Percentiles rank a stretch among this genome's conserved stretches.
Evolutionary conservation across 2,888 invertebrate genomes (phyloP).

Genomic region (Lordiphosa andalusiaca): DNA sequence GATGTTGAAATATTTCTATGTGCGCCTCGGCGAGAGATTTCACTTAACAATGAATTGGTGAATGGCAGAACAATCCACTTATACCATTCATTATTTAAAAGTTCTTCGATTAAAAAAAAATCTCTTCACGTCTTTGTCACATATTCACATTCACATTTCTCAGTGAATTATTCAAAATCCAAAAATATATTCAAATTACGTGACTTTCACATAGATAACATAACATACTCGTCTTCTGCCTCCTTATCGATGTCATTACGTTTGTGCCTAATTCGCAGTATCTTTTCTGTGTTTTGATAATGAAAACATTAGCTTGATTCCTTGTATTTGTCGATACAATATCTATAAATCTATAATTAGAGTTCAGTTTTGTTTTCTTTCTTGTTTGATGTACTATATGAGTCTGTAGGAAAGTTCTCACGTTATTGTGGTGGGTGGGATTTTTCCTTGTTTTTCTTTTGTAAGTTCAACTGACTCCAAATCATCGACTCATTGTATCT

Average conservation of each 20-base stretch:
- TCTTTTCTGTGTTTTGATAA: conserved; percentile 42
- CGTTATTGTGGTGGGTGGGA: conserved; percentile 16
- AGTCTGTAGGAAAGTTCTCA: conserved; percentile 22
- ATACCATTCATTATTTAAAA: background rate
- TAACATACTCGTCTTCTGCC: too few relatives aligned
- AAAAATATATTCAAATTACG: conserved; percentile 44
- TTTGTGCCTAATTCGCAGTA: conserved; percentile 28
- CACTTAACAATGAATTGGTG: background rate
- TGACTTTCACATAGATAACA: conserved; percentile 41
- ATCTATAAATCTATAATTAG: conserved; percentile 63
- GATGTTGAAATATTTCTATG: conserved; percentile 16
- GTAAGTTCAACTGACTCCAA: conserved; percentile 29
- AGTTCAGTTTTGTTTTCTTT: conserved; percentile 30
- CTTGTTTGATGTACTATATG: conserved; percentile 1
- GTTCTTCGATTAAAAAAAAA: conserved; percentile 14
- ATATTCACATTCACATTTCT: conserved; percentile 29
- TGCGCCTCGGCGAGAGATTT: conserved; percentile 1
- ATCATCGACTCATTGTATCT: conserved; percentile 27
- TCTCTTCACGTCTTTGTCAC: conserved; percentile 35
- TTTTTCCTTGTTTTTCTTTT: conserved; percentile 37
- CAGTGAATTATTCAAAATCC: conserved; percentile 7
- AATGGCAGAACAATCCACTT: background rate
- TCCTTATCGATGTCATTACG: conserved; percentile 41
- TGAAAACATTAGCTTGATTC: conserved; percentile 56
- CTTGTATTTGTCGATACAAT: conserved; percentile 51